A percentile compares a stretch with the other conserved stretches of the same genome.
phyloP scores from a whole-genome alignment of 2,113 vertebrate species.

The Gymnocephalus cernua region DNA sequence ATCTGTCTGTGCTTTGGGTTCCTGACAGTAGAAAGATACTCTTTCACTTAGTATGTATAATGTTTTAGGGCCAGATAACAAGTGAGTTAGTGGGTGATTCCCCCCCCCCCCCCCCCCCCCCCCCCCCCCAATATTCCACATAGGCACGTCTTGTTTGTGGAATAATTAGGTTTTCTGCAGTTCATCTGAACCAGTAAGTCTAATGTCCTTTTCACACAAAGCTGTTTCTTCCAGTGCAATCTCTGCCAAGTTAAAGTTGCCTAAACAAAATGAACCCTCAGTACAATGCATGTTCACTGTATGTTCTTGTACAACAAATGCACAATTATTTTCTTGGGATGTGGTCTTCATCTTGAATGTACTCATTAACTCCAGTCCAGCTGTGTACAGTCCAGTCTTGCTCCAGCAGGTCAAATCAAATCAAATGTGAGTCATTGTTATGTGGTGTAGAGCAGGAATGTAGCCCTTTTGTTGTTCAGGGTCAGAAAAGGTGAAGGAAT shows the following conservation, averaged over 20 bases:
- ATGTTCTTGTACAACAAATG: background rate
- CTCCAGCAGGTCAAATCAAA: conserved; percentile 49
- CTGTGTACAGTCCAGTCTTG: conserved; percentile 48
- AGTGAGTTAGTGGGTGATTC: conserved; percentile 7
- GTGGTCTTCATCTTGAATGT: background rate
- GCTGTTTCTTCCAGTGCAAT: background rate
- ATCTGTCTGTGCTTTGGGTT: conserved; percentile 11
- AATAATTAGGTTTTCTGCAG: background rate
- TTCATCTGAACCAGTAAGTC: background rate
- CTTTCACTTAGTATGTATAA: conserved; percentile 4
- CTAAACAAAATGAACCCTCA: background rate
- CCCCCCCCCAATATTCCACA: conserved; percentile 30
- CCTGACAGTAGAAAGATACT: conserved; percentile 10
- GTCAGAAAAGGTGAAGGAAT: conserved; percentile 50
- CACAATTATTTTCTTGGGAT: background rate
- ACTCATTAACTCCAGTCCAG: conserved; percentile 60
- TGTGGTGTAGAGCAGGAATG: conserved; percentile 22
- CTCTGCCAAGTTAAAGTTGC: background rate
- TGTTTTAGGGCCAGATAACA: conserved; percentile 12
- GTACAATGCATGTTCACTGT: background rate
- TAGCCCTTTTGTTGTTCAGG: conserved; percentile 16
- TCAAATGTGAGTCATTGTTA: conserved; percentile 42
- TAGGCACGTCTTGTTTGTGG: background rate
- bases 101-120: too few species aligned
- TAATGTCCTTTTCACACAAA: background rate